These are phyloP conservation scores for Leptosomus discolor DNA, from an alignment of 2,113 vertebrate species.

Conservation along the genomic window DNA sequence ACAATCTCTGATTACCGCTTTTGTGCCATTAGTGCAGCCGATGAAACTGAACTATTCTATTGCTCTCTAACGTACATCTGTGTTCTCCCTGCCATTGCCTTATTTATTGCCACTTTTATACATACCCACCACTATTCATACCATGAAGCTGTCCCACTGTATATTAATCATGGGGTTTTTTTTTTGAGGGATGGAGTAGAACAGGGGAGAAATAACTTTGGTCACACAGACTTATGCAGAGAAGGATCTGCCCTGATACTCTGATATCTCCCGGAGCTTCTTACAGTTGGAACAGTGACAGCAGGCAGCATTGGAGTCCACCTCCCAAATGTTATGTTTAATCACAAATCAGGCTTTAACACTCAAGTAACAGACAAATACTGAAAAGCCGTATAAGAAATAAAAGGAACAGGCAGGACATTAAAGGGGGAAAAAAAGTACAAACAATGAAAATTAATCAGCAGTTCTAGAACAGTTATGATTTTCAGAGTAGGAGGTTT, in stretches of 20 bases:
- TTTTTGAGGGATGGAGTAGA: too few relatives aligned
- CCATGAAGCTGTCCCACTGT: not conserved
- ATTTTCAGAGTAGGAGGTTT: not conserved
- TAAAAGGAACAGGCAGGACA: not conserved
- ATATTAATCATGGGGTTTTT: not conserved
- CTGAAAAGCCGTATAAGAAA: not conserved
- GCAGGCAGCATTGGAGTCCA: not conserved
- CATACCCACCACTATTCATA: not conserved
- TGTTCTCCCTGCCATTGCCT: not conserved
- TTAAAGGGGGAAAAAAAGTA: not conserved
- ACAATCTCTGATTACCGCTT: not conserved
- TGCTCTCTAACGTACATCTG: fast-evolving
- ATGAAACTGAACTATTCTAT: not conserved
- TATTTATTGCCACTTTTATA: not conserved
- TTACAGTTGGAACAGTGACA: not conserved
- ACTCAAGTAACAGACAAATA: not conserved
- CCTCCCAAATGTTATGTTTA: conserved; percentile 15
- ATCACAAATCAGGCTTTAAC: conserved; percentile 10
- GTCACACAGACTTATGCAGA: not conserved
- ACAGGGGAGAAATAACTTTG: not conserved
- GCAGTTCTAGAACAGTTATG: not conserved
- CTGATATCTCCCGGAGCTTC: not conserved
- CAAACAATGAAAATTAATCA: conserved; percentile 6
- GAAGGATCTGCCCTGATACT: not conserved
- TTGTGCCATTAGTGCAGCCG: not conserved